Conservation (phyloP, 2,888 invertebrate genomes). For the Anoncus sp. region DNA sequence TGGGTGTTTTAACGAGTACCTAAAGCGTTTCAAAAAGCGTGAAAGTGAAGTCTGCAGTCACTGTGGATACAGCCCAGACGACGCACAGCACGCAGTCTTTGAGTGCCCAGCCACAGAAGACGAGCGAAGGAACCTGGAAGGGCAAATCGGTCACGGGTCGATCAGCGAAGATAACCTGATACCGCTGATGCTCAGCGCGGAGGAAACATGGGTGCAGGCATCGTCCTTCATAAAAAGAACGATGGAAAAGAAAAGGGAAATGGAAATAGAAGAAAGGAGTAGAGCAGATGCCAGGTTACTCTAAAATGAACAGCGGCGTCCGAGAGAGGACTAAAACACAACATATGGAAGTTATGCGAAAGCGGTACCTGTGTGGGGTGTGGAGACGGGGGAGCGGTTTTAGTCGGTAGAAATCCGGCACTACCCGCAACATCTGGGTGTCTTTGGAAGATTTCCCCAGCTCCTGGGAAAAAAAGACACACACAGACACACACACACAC, state of each 20-base stretch:
- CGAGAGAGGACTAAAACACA: constrained; percentile 6
- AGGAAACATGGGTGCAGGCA: constrained; percentile 3
- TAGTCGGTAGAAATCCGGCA: too few relatives aligned
- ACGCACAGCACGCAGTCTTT: constrained; percentile 5
- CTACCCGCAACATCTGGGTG: too few relatives aligned
- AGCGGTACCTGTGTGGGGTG: constrained; percentile 3
- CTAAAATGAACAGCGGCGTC: neutral
- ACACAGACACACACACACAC: too few relatives aligned
- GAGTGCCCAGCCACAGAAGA: neutral
- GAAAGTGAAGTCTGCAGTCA: neutral
- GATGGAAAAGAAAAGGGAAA: too few relatives aligned
- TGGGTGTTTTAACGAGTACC: constrained; percentile 5
- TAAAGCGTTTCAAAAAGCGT: neutral
- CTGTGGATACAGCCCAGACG: neutral
- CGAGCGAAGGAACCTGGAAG: neutral
- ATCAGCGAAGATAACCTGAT: neutral
- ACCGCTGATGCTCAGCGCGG: neutral
- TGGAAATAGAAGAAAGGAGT: too few relatives aligned
- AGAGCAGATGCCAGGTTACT: neutral
- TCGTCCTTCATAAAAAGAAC: too few relatives aligned
- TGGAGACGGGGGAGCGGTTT: too few relatives aligned
- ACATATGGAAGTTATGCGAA: constrained; percentile 9
- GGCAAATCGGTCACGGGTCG: neutral
- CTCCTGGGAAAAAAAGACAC: too few relatives aligned
- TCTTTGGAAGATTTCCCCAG: too few relatives aligned